These are phyloP conservation scores for Epinotia nisella DNA, from an alignment of 2,888 invertebrate species.

Conservation along the genomic window DNA sequence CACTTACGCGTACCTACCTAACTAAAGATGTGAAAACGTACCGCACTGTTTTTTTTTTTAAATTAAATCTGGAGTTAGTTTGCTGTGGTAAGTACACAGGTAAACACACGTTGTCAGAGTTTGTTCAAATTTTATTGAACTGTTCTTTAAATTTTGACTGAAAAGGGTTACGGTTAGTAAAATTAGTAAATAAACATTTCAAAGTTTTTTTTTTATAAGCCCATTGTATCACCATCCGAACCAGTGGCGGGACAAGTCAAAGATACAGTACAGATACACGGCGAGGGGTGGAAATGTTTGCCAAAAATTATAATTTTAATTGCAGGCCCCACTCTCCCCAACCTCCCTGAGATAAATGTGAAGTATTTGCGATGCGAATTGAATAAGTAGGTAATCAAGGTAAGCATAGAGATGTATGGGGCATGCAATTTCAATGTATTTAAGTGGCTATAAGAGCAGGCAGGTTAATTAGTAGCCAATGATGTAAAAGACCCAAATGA, in stretches of 20 bases:
- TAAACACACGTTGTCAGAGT: too few species aligned
- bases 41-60: too few species aligned
- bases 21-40: too few species aligned
- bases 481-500: neutral
- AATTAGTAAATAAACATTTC: too few species aligned
- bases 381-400: constrained; percentile 40
- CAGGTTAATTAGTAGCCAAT: neutral
- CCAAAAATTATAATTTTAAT: constrained; percentile 85
- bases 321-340: constrained; percentile 65
- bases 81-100: too few species aligned
- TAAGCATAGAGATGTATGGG: constrained; percentile 15
- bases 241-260: constrained; percentile 75
- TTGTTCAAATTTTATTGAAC: too few species aligned
- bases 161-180: too few species aligned
- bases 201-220: constrained; percentile 27
- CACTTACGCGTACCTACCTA: too few species aligned
- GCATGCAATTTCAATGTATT: constrained; percentile 11
- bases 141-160: too few species aligned
- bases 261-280: constrained; percentile 80
- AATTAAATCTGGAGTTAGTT: too few species aligned
- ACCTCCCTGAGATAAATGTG: constrained; percentile 63
- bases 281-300: constrained; percentile 76
- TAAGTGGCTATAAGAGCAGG: neutral
- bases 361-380: constrained; percentile 36
- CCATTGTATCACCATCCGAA: constrained; percentile 55